A percentile compares a stretch with the other conserved stretches of the same genome.
phyloP scores from a whole-genome alignment of 1,140 invertebrate species.

The Bilobella aurantiaca region DNA sequence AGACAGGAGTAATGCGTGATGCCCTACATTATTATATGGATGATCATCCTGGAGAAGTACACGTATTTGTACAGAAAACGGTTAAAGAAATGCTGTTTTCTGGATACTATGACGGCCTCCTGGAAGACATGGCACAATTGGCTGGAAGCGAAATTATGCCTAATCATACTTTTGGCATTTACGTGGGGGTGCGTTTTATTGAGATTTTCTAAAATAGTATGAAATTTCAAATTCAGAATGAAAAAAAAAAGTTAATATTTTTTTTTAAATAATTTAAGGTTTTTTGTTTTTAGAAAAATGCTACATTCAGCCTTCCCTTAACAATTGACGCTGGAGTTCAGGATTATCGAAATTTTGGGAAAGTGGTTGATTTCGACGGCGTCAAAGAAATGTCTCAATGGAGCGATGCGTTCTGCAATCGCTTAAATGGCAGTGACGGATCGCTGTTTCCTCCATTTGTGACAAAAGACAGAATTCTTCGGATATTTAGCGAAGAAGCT shows the following conservation, averaged over 20 bases:
- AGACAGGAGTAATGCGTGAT: neutral
- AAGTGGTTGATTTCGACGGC: conserved; percentile 50
- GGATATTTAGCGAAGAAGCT: conserved; percentile 27
- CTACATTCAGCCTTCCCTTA: conserved; percentile 45
- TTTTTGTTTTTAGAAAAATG: conserved; percentile 48
- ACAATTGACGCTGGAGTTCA: conserved; percentile 57
- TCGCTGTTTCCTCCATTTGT: conserved; percentile 63
- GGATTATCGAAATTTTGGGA: conserved; percentile 54
- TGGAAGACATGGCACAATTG: neutral
- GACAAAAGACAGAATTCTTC: conserved; percentile 36
- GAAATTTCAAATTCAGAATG: too few species aligned
- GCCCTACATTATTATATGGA: conserved; percentile 7
- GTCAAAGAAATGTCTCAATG: conserved; percentile 45
- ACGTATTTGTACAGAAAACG: conserved; percentile 16
- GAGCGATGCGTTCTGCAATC: conserved; percentile 52
- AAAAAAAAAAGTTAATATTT: too few species aligned
- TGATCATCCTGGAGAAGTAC: conserved; percentile 15
- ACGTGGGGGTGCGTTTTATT: conserved; percentile 12
- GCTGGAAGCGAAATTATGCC: neutral
- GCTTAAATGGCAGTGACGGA: conserved; percentile 59
- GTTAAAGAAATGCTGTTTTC: conserved; percentile 18
- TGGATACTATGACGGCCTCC: conserved; percentile 13
- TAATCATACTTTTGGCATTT: conserved; percentile 25
- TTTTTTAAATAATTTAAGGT: conserved; percentile 5
- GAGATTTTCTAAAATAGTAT: neutral